phyloP scores from a whole-genome alignment of 2,113 vertebrate species.

The Limanda limanda region DNA sequence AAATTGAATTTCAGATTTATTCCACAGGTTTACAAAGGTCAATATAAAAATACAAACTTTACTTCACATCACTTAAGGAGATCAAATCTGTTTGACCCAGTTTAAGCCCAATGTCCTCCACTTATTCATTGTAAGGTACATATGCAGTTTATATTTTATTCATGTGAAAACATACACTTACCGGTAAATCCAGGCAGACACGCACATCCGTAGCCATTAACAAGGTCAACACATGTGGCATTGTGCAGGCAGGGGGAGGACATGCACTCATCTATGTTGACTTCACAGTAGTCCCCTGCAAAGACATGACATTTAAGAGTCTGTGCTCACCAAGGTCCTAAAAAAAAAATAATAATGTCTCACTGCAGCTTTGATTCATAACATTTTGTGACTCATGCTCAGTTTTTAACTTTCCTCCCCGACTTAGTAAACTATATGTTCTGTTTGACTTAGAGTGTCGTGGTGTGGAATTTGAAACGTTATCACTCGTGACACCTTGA shows the following conservation, averaged over 20 bases:
- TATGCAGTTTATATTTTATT: background rate
- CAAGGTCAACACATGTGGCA: slow-evolving; percentile 80
- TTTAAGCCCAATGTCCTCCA: background rate
- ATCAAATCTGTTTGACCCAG: background rate
- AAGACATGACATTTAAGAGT: slow-evolving; percentile 21
- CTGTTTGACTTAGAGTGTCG: slow-evolving; percentile 7
- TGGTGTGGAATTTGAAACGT: slow-evolving; percentile 18
- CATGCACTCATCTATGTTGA: slow-evolving; percentile 82
- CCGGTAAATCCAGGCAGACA: slow-evolving; percentile 82
- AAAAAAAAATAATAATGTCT: background rate
- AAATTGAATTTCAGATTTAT: background rate
- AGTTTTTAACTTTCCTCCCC: slow-evolving; percentile 16
- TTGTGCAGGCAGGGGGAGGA: slow-evolving; percentile 82
- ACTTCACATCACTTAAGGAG: background rate
- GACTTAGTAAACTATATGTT: background rate
- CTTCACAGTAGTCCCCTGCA: slow-evolving; percentile 83
- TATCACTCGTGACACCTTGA: slow-evolving; percentile 25
- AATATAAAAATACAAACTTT: background rate
- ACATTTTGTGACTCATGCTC: slow-evolving; percentile 17
- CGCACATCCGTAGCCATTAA: slow-evolving; percentile 75
- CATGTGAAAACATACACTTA: slow-evolving; percentile 58
- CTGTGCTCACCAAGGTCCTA: background rate
- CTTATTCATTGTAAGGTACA: background rate
- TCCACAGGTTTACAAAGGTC: background rate
- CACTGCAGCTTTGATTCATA: background rate